phyloP scores from a whole-genome alignment of 2,888 invertebrate genomes.

The Pollenia griseotomentosa region DNA sequence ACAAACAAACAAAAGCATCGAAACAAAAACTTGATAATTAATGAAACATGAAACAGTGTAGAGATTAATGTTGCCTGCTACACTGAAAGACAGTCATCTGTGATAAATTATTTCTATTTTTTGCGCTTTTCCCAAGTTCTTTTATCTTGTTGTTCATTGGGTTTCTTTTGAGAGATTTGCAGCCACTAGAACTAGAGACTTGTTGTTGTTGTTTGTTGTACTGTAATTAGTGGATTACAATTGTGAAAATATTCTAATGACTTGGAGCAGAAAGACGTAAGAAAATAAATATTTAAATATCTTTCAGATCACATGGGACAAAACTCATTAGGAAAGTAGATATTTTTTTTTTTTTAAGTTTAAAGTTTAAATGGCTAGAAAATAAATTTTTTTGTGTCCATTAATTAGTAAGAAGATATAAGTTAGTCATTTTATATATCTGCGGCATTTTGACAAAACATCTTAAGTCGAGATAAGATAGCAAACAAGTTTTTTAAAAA shows the following conservation, averaged over 20 bases:
- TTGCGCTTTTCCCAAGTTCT: slow-evolving; percentile 15
- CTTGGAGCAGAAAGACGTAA: background rate
- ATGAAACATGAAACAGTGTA: slow-evolving; percentile 69
- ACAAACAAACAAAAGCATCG: slow-evolving; percentile 43
- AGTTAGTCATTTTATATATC: no score
- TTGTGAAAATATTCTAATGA: slow-evolving; percentile 60
- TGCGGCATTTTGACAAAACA: no score
- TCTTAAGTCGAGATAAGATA: no score
- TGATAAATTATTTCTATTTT: slow-evolving; percentile 65
- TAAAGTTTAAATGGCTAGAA: background rate
- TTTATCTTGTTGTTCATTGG: slow-evolving; percentile 15
- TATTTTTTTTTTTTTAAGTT: slow-evolving; percentile 13
- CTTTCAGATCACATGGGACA: slow-evolving; percentile 43
- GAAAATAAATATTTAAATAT: background rate
- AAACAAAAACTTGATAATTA: slow-evolving; percentile 56
- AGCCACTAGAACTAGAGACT: background rate
- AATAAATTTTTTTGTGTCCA: background rate
- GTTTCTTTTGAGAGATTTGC: slow-evolving; percentile 22
- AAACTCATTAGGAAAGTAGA: slow-evolving; percentile 29
- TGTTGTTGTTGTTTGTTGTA: slow-evolving; percentile 36
- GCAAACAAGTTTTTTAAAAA: no score
- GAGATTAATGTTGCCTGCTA: slow-evolving; percentile 68
- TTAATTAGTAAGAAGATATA: no score
- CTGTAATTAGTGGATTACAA: slow-evolving; percentile 67
- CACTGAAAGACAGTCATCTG: slow-evolving; percentile 65